Base-by-base conservation (phyloP, 2,797 vertebrate species). In the Gobionotothen gibberifrons region DNA sequence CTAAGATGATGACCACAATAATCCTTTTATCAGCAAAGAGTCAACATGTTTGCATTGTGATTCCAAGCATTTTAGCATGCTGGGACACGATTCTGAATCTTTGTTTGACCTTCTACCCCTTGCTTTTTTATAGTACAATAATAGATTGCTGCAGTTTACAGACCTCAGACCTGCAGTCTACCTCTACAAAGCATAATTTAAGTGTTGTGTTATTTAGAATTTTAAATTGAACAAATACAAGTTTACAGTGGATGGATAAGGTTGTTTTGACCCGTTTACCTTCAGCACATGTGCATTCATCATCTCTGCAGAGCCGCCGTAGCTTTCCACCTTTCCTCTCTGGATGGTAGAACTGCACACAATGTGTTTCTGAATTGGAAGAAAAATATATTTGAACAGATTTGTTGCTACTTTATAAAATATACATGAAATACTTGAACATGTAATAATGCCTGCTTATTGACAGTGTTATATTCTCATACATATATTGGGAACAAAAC, bases 241-340 rank as follows among this genome's bases (percentile, higher is more conserved):
- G 14, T 16, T 26, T 44, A 60, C 6, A 62, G 46, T 9, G 22
- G 29, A 36, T 5, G 15, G 9, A 46, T 32, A 9, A 65, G 16
- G 9, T 65, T 5, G 55, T 3, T 46, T n/a, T 3, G 0, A 14
- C 3, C 22, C 40, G 3, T 69, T 77, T 86, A 97, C 96, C 96
- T 91, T 96, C 95, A 36, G 95, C 95, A 81, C 96, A 97, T 26
- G 87, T 93, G 69, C 96, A 97, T 46, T 90, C 82, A 0, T 92
- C 77, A 0, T 62, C 78, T 54, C 69, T 91, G 63, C 96, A 97
- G 42, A 95, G 91, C 26, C 72, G 92, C 75, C 85, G 81, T 11
- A 96, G 82, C 29, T 91, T 51, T 14, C 94, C 95, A 0, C 59
- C 80, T 12, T 52, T 84, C 67, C 94, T 94, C 17, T 93, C 51